These are phyloP conservation scores for Cynoglossus semilaevis DNA, from an alignment of 2,113 vertebrate genomes.

Conservation along the genomic window DNA sequence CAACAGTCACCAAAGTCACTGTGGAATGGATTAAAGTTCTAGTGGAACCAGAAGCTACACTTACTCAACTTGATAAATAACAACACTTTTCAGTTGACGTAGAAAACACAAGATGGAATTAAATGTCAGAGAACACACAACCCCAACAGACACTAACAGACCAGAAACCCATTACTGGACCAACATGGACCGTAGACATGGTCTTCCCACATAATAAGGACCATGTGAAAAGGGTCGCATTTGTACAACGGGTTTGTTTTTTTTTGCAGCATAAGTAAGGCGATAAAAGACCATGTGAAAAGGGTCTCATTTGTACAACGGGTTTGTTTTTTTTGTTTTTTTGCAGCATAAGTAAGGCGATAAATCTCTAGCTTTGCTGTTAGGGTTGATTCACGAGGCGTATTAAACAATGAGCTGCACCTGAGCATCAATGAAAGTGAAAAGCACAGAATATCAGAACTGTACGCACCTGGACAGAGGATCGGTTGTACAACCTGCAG, in stretches of 20 bases:
- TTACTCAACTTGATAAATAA: slow-evolving; percentile 61
- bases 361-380: background rate
- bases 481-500: background rate
- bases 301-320: background rate
- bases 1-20: slow-evolving; percentile 15
- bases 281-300: background rate
- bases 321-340: no score
- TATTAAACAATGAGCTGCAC: background rate
- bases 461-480: background rate
- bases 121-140: slow-evolving; percentile 41
- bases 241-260: no score
- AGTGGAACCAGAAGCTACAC: slow-evolving; percentile 48
- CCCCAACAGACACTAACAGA: slow-evolving; percentile 33
- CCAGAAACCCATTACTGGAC: slow-evolving; percentile 26
- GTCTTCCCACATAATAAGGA: background rate
- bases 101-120: slow-evolving; percentile 48
- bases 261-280: no score
- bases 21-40: slow-evolving; percentile 50
- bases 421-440: background rate
- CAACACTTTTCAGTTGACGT: slow-evolving; percentile 46
- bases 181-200: slow-evolving; percentile 27
- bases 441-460: background rate
- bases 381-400: background rate
- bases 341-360: no score
- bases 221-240: background rate